Conservation (phyloP, 2,797 vertebrate genomes). For the Fistularia tabacaria region DNA sequence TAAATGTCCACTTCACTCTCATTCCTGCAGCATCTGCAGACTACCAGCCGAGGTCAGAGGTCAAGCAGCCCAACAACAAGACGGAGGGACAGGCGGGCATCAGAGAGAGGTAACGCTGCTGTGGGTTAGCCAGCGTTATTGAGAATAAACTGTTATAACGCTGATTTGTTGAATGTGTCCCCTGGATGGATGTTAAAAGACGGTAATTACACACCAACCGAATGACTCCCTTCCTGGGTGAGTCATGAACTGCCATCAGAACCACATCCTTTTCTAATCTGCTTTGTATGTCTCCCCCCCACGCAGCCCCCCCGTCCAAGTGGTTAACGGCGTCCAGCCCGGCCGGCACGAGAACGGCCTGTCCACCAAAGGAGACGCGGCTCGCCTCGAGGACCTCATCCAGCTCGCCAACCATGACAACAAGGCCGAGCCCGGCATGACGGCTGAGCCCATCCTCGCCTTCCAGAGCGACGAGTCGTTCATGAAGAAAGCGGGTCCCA, state of each 20-base stretch:
- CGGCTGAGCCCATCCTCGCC: slow-evolving; percentile 80
- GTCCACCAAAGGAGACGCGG: slow-evolving; percentile 70
- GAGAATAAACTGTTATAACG: slow-evolving; percentile 23
- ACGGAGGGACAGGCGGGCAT: slow-evolving; percentile 45
- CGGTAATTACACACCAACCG: too few species aligned
- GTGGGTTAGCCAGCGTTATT: neutral
- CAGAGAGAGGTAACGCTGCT: slow-evolving; percentile 62
- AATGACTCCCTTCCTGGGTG: slow-evolving; percentile 35
- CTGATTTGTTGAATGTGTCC: slow-evolving; percentile 12
- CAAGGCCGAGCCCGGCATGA: slow-evolving; percentile 56
- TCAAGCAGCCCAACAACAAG: slow-evolving; percentile 52
- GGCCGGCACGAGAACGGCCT: slow-evolving; percentile 87
- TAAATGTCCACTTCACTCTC: slow-evolving; percentile 11
- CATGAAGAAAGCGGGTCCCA: slow-evolving; percentile 86
- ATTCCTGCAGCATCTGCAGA: slow-evolving; percentile 60
- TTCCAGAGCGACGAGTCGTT: slow-evolving; percentile 87
- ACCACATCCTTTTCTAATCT: slow-evolving; percentile 18
- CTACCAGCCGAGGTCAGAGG: slow-evolving; percentile 60
- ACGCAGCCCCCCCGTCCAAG: slow-evolving; percentile 55
- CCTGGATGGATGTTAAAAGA: too few species aligned
- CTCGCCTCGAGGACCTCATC: slow-evolving; percentile 74
- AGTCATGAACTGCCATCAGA: slow-evolving; percentile 32
- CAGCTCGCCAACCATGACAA: slow-evolving; percentile 76
- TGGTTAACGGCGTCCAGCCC: slow-evolving; percentile 85
- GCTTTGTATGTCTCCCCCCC: slow-evolving; percentile 10